These are phyloP conservation scores for Heliothis peltigera DNA, from an alignment of 2,888 invertebrate genomes.

Conservation along the genomic window DNA sequence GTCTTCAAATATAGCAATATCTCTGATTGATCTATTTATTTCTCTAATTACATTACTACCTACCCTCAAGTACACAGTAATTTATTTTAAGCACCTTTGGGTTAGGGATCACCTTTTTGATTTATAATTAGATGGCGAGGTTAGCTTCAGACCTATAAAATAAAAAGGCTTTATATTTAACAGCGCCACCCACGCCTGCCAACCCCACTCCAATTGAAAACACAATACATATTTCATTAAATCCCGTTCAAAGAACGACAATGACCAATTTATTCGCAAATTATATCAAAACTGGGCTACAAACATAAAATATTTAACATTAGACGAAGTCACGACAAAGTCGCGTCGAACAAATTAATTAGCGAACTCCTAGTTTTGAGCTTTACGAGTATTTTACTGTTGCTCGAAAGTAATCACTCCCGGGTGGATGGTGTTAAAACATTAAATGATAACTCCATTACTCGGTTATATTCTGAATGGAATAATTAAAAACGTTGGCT, in stretches of 20 bases:
- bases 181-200: background rate
- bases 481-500: constrained; percentile 57
- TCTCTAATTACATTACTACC: no score
- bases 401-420: constrained; percentile 57
- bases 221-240: constrained; percentile 45
- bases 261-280: constrained; percentile 49
- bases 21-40: no score
- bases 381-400: constrained; percentile 57
- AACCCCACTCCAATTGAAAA: constrained; percentile 6
- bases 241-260: constrained; percentile 21
- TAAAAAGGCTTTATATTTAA: background rate
- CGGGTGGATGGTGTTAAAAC: constrained; percentile 49
- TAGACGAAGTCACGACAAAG: constrained; percentile 47
- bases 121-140: no score
- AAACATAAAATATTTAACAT: constrained; percentile 54
- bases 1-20: no score
- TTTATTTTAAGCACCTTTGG: no score
- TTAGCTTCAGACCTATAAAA: no score
- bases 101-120: no score
- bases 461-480: constrained; percentile 57
- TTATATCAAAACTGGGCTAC: constrained; percentile 51
- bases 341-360: constrained; percentile 57
- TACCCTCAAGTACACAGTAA: no score
- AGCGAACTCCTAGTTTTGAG: constrained; percentile 48
- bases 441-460: constrained; percentile 63